Percentiles rank a stretch among this genome's conserved stretches.
Evolutionary conservation across 2,888 invertebrate genomes (phyloP).

Genomic region (Macrosiphum euphorbiae): DNA sequence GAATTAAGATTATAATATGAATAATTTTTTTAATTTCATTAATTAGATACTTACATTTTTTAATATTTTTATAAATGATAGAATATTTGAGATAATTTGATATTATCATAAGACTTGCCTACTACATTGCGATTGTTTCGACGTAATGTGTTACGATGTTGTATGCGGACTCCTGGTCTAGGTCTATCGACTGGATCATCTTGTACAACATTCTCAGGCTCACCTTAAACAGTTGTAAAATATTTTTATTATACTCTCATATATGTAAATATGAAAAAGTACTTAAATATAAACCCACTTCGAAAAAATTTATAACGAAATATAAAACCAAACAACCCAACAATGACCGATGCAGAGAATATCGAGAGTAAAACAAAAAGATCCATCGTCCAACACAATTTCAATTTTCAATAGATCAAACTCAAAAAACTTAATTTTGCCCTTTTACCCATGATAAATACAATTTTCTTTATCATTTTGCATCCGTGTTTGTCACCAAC

Average conservation of each 20-base stretch:
- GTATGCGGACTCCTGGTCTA: slow-evolving; percentile 29
- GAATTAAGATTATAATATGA: slow-evolving; percentile 7
- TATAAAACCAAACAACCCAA: slow-evolving; percentile 66
- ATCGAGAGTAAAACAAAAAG: slow-evolving; percentile 65
- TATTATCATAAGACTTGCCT: neutral
- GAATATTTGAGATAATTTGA: neutral
- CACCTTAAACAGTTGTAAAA: slow-evolving; percentile 13
- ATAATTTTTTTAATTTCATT: neutral
- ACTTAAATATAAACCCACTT: slow-evolving; percentile 10
- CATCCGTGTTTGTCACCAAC: too few species aligned
- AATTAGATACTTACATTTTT: neutral
- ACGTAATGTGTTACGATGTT: slow-evolving; percentile 31
- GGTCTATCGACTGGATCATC: slow-evolving; percentile 17
- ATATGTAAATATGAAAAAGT: neutral
- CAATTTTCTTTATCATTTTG: too few species aligned
- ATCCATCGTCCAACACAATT: slow-evolving; percentile 54
- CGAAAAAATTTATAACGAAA: slow-evolving; percentile 61
- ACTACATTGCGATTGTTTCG: slow-evolving; percentile 55
- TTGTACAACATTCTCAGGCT: neutral
- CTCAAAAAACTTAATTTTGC: neutral
- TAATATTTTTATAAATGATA: neutral
- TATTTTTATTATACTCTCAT: neutral
- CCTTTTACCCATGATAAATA: too few species aligned
- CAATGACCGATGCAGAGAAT: slow-evolving; percentile 66
- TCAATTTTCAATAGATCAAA: neutral